Conservation (phyloP, 2,113 vertebrate genomes). For the Glareola pratincola region DNA sequence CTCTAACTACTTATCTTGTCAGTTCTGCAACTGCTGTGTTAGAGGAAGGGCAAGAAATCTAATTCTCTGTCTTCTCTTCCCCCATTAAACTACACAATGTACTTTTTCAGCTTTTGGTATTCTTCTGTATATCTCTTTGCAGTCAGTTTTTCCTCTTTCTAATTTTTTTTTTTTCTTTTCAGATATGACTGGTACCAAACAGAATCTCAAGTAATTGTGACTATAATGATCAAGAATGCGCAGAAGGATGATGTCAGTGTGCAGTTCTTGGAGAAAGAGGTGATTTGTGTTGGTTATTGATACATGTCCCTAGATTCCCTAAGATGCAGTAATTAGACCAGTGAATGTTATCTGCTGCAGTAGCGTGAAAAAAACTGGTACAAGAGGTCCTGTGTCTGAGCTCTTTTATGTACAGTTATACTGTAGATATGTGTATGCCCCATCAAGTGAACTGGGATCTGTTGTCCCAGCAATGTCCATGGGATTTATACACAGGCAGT, state of each 20-base stretch:
- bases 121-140: neutral
- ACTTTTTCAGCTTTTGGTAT: neutral
- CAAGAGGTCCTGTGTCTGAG: neutral
- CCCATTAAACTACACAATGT: neutral
- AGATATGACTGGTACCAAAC: constrained; percentile 98
- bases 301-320: neutral
- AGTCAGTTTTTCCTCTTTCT: neutral
- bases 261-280: constrained; percentile 87
- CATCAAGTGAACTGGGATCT: fast-evolving
- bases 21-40: neutral
- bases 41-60: neutral
- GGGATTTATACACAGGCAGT: neutral
- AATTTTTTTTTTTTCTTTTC: neutral
- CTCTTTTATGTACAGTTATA: neutral
- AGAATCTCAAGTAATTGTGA: constrained; percentile 93
- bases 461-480: fast-evolving
- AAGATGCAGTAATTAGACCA: neutral
- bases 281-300: constrained; percentile 53
- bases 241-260: constrained; percentile 84
- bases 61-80: neutral
- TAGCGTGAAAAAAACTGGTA: neutral
- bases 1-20: neutral
- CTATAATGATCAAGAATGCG: constrained; percentile 91
- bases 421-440: neutral
- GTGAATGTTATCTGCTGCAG: neutral